Conservation (phyloP, 2,113 vertebrate genomes). For the Actenoides lindsayi region DNA sequence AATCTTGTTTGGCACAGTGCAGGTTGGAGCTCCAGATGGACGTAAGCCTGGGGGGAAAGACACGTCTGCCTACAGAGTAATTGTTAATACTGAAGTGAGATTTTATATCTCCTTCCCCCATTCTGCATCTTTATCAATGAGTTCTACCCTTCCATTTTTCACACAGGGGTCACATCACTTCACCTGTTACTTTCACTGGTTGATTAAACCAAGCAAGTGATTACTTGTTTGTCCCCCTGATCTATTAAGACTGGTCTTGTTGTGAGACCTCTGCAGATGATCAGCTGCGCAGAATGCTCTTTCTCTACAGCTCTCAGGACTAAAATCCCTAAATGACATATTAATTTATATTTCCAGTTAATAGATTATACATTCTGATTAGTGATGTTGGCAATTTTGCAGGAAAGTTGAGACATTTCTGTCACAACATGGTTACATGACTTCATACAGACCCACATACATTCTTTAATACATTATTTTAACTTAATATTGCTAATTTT, state of each 20-base stretch:
- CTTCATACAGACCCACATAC: neutral
- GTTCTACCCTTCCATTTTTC: neutral
- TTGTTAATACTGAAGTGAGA: neutral
- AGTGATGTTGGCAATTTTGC: neutral
- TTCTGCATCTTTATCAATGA: neutral
- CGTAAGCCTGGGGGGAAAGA: neutral
- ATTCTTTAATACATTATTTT: neutral
- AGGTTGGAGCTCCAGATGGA: conserved; percentile 51
- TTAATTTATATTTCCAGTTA: neutral
- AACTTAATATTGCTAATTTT: neutral
- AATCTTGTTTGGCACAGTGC: conserved; percentile 26
- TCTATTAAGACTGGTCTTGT: neutral
- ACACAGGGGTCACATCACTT: neutral
- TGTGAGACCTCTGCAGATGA: neutral
- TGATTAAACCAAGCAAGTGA: neutral
- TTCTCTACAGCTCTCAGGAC: neutral
- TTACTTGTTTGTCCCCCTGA: neutral
- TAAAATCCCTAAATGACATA: neutral
- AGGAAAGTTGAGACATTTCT: neutral
- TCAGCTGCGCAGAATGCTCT: neutral
- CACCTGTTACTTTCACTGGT: neutral
- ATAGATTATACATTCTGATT: neutral
- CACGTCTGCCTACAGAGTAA: conserved; percentile 4
- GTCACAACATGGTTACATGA: neutral
- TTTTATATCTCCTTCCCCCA: neutral